Evolutionary conservation across 2,888 invertebrate species (phyloP), one percentile per base, ranked within the genome.

Genomic region (Euphydryas editha): DNA sequence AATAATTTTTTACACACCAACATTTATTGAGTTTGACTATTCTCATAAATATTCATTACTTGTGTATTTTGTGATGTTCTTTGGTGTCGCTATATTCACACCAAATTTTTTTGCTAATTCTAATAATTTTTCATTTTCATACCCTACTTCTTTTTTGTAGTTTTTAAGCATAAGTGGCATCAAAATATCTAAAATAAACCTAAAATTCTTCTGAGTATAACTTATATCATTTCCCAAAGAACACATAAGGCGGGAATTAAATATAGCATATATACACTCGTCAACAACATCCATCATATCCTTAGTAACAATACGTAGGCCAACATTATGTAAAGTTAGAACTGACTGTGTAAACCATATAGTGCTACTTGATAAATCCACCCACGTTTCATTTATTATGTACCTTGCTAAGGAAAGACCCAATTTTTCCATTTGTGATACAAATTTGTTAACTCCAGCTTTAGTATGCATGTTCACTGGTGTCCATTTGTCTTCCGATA

Each of bases 401-500:
- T 94, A 96, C 77, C 93, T 92, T 74, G 95, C 94, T 78, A 96
- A 90, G 72, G 94, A 93, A 76, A 97, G 91, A 72, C 96, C 96
- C 81, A 95, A 91, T 72, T 94, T 94, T 72, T 93, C 92, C 94
- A 96, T 94, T 82, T 96, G 96, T 69, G 93, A 93, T 72, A 96
- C 85, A 81, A 95, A 96, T 82, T 95, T 95, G 68, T 93, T 93
- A 21, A 96, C 92, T 63, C 94, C 95, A 20, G 94, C 93, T 86
- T 95, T 95, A 8, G 95, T 96, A 75, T 96, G 95, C 82, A 97
- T 94, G 85, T 97, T 97, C 61, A 95, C 94, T 0, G 97, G 97
- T 42, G 95, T 95, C 97, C 98, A 98, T 72, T 95, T 95, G 79
- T 98, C 98, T 83, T 98, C 98, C 62, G 95, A 87, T 7, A 95